Base-by-base conservation (phyloP, 2,113 vertebrate species). In the Arothron firmamentum region DNA sequence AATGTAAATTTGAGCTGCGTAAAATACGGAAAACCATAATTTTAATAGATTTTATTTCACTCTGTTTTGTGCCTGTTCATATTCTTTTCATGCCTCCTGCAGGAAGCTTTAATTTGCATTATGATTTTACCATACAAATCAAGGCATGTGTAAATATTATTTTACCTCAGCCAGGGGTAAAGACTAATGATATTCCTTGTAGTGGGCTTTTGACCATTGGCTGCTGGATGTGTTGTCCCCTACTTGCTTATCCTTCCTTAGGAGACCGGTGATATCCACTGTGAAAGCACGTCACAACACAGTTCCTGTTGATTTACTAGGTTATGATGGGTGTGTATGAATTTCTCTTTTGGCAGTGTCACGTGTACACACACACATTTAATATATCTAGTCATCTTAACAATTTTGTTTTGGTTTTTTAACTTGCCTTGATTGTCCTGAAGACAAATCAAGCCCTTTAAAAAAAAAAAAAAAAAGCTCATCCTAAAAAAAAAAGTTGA, bases 371-470 rank as follows among this genome's bases (percentile, higher is more conserved):
- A 23, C 9, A 11, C 34, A 28, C 25, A 28, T 28, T 28, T 5
- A 28, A 28, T 28, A 28, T 28, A 28, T 28, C 6, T 28, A 28
- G 25, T 28, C 25, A 28, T 7, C 25, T 28, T 58, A 15, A 15
- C 18, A 61, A 49, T 38, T 69, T 57, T n/a, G n/a, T n/a, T n/a
- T n/a, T n/a, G n/a, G n/a, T n/a, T 42, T 49, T 57, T 23, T 23
- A 23, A 23, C 21, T 23, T 23, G 21, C 31, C 68, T 53, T 55
- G 62, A 62, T 14, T 42, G 34, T 52, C 60, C 75, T 54, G 45
- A 62, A 66, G 65, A 67, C 67, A 82, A 81, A 88, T 88, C 80
- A 67, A 77, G 61, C 72, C 69, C 53, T 60, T 85, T 87, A 86
- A 87, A 88, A 88, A 70, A 23, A 23, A 23, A 23, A 23, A 2